Conservation (phyloP, 2,797 vertebrate genomes). For the Diplodus sargus region DNA sequence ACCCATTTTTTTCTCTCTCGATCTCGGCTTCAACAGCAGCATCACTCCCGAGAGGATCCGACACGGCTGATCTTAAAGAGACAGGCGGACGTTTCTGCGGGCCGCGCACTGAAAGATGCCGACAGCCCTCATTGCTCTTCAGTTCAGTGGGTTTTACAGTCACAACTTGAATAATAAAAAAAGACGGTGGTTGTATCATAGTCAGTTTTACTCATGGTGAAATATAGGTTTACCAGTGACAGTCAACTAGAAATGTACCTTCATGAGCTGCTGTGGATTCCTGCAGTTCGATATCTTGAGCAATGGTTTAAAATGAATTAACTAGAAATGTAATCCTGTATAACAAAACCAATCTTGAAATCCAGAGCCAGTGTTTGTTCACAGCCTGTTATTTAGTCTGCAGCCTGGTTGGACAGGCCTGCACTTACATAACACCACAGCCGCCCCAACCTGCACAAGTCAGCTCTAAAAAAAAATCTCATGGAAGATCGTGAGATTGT, state of each 20-base stretch:
- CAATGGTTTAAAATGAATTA: neutral
- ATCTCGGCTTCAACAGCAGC: conserved; percentile 61
- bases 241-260: neutral
- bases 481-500: neutral
- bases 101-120: neutral
- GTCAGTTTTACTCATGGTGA: neutral
- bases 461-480: neutral
- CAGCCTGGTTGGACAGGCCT: conserved; percentile 7
- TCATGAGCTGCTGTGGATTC: neutral
- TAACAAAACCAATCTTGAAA: neutral
- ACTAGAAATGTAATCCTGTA: neutral
- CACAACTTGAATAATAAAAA: neutral
- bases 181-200: neutral
- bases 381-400: conserved; percentile 4
- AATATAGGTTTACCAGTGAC: neutral
- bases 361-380: neutral
- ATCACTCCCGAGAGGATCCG: conserved; percentile 41
- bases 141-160: neutral
- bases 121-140: neutral
- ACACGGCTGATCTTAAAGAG: conserved; percentile 60
- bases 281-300: neutral
- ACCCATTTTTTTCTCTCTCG: conserved; percentile 62
- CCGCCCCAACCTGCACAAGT: conserved; percentile 8
- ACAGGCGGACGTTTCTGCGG: conserved; percentile 40
- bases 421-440: conserved; percentile 39